Base-by-base conservation (phyloP, 2,113 vertebrate species). In the Ceyx cyanopectus region DNA sequence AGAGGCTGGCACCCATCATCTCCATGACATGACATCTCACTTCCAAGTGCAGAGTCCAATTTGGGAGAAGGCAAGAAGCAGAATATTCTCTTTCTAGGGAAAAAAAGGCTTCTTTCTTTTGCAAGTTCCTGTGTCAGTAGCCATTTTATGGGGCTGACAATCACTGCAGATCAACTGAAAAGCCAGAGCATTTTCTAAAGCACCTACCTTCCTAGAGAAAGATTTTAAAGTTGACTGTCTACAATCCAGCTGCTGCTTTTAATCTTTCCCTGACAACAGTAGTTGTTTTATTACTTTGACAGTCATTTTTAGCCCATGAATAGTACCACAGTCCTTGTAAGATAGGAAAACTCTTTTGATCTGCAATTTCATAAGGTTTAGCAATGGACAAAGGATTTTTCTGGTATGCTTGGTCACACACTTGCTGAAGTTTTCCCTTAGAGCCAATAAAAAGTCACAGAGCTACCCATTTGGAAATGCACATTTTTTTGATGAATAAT, bases 301-400 rank as follows among this genome's bases (percentile, higher is more conserved):
- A 97, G 97, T 96, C 90, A 92, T 95, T 95, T 95, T 87, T 92
- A 94, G 94, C 95, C 96, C 95, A 98, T 98, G 98, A 98, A 98
- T 98, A 96, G 97, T 96, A 96, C 97, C 96, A 98, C 94, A 98
- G 98, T 98, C 97, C 95, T 97, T 94, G 91, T 97, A 96, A 98
- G 95, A 96, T 92, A 97, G 97, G 97, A 89, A 93, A 96, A 93
- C 89, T 97, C 97, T 98, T 98, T 98, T 98, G 98, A 98, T 98
- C 97, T 97, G 70, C 93, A 94, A 96, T 97, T 98, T 98, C 97
- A 96, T 97, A 95, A 95, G 95, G 89, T 97, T 97, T 95, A 84
- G 96, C 88, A 95, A 96, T 78, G 89, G 96, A 97, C 97, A 97
- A 97, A 97, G 92, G 95, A 83, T 93, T 97, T 95, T 97, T 96